Percentiles rank a stretch among this genome's conserved stretches.
phyloP scores from a whole-genome alignment of 2,113 vertebrate species.

The Daphoenositta chrysoptera region DNA sequence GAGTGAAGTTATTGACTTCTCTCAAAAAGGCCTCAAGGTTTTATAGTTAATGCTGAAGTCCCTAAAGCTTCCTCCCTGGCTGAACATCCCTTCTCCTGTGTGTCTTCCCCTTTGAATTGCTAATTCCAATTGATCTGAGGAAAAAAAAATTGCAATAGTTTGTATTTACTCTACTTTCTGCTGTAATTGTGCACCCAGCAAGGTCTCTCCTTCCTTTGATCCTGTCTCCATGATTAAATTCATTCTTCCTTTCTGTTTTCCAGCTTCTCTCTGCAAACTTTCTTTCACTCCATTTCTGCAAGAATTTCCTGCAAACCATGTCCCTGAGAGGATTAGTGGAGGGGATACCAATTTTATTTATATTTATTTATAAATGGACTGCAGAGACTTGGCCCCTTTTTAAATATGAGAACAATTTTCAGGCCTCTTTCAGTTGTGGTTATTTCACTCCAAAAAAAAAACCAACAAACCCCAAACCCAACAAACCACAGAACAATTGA shows the following conservation, averaged over 20 bases:
- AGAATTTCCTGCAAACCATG: background rate
- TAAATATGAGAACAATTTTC: background rate
- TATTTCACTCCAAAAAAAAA: background rate
- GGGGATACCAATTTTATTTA: background rate
- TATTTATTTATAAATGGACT: background rate
- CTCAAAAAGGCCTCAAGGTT: background rate
- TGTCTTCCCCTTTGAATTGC: background rate
- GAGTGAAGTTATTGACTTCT: background rate
- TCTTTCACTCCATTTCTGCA: background rate
- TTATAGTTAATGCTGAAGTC: background rate
- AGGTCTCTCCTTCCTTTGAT: background rate
- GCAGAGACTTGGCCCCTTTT: background rate
- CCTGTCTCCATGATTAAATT: background rate
- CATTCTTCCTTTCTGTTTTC: constrained; percentile 35
- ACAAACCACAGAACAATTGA: background rate
- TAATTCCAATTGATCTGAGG: background rate
- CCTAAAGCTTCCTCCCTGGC: background rate
- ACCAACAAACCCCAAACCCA: background rate
- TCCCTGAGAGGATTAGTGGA: background rate
- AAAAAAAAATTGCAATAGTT: background rate
- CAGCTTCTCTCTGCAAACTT: constrained; percentile 30
- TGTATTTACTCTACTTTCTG: background rate
- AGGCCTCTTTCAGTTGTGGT: background rate
- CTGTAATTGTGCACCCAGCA: background rate
- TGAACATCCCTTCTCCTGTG: background rate